Evolutionary conservation across 2,888 invertebrate species (phyloP).

Genomic region (Macrophya alboannulata): DNA sequence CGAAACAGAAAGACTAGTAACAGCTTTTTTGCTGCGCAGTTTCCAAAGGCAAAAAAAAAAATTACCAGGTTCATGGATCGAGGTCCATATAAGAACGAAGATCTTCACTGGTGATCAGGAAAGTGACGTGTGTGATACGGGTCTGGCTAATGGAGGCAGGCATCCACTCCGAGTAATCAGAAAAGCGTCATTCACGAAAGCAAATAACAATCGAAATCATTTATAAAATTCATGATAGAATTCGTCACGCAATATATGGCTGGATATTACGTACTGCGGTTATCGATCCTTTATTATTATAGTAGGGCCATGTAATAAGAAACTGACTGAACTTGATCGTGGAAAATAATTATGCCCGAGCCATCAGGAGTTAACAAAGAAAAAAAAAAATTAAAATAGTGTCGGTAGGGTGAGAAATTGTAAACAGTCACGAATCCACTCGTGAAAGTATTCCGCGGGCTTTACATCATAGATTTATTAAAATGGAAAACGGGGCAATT

Average conservation of each 20-base stretch:
- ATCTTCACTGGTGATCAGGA: slow-evolving; percentile 4
- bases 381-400: not conserved
- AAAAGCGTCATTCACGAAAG: slow-evolving; percentile 11
- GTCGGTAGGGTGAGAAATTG: not conserved
- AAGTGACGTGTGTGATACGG: slow-evolving; percentile 31
- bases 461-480: not conserved
- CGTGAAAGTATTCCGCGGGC: not conserved
- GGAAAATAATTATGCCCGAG: slow-evolving; percentile 21
- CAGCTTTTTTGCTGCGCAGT: not conserved
- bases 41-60: not conserved
- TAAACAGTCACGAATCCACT: slow-evolving; percentile 23
- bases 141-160: slow-evolving; percentile 18
- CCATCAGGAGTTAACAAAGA: not conserved
- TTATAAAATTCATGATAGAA: slow-evolving; percentile 17
- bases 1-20: not conserved
- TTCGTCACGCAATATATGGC: not conserved
- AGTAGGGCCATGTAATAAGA: not conserved
- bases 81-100: not conserved
- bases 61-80: not conserved
- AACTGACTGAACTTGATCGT: slow-evolving; percentile 14
- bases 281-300: slow-evolving; percentile 17
- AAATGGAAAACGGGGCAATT: slow-evolving; percentile 22
- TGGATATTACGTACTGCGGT: not conserved
- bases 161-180: slow-evolving; percentile 27
- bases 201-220: slow-evolving; percentile 23